These are phyloP conservation scores for Megalops cyprinoides DNA, from an alignment of 2,797 vertebrate genomes.

Conservation along the genomic window DNA sequence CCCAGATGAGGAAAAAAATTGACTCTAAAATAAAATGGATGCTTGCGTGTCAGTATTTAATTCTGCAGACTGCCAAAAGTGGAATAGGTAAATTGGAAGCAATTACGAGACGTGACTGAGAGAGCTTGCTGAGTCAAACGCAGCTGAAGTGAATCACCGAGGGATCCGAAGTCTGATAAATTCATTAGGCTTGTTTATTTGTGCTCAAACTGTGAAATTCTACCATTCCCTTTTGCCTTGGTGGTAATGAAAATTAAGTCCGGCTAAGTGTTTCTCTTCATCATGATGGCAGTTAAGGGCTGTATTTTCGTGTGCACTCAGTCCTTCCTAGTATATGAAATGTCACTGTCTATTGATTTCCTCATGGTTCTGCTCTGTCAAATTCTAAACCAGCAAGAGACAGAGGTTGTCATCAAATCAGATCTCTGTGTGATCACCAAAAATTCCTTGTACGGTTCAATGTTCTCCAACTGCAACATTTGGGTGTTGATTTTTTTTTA, in stretches of 20 bases:
- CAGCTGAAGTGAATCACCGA: conserved; percentile 33
- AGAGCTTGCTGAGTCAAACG: conserved; percentile 55
- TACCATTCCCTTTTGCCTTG: conserved; percentile 2
- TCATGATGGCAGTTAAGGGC: conserved; percentile 26
- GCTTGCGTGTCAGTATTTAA: conserved; percentile 77
- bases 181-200: conserved; percentile 56
- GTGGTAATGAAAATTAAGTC: background rate
- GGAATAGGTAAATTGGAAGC: no score
- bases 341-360: conserved; percentile 52
- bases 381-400: conserved; percentile 31
- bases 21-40: conserved; percentile 50
- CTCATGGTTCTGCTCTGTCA: conserved; percentile 41
- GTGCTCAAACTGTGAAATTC: conserved; percentile 50
- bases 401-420: conserved; percentile 39
- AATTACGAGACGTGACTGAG: conserved; percentile 69
- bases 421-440: no score
- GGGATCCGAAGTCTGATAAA: conserved; percentile 56
- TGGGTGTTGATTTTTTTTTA: no score
- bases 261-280: conserved; percentile 16
- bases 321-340: conserved; percentile 35
- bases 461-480: no score
- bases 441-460: no score
- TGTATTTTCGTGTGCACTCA: conserved; percentile 42
- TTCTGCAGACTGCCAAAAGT: conserved; percentile 81
- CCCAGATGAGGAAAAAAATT: conserved; percentile 54